Evolutionary conservation across 2,113 vertebrate species (phyloP).

Genomic region (Pholis gunnellus): DNA sequence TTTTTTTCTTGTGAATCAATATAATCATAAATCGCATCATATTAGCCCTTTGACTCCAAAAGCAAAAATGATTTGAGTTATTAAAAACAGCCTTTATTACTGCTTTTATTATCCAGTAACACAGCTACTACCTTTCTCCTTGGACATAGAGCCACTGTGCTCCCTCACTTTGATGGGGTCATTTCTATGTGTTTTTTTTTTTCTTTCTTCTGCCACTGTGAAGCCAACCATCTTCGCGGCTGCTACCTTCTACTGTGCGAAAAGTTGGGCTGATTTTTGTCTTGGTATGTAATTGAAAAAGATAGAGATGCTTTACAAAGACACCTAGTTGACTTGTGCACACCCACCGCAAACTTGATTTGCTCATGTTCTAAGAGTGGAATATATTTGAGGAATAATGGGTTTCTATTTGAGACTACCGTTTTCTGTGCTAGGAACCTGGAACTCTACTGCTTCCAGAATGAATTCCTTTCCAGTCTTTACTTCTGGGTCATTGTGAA

Average conservation of each 20-base stretch:
- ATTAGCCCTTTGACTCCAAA: conserved; percentile 12
- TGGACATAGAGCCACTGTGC: not conserved
- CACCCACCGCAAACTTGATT: not conserved
- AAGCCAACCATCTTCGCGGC: not conserved
- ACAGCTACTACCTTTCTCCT: no score
- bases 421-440: not conserved
- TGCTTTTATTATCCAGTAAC: not conserved
- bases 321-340: not conserved
- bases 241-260: not conserved
- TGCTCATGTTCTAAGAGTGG: not conserved
- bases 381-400: not conserved
- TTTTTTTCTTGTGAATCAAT: conserved; percentile 26
- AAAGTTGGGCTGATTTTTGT: not conserved
- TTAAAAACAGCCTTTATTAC: not conserved
- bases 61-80: conserved; percentile 1
- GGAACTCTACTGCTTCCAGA: not conserved
- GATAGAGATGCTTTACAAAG: no score
- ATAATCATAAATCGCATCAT: conserved; percentile 9
- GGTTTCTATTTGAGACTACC: not conserved
- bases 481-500: not conserved
- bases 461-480: not conserved
- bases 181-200: not conserved
- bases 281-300: not conserved
- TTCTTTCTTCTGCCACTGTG: not conserved
- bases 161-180: not conserved